Conservation (phyloP, 1,140 invertebrate species). For the Aphelenchoides fujianensis region DNA sequence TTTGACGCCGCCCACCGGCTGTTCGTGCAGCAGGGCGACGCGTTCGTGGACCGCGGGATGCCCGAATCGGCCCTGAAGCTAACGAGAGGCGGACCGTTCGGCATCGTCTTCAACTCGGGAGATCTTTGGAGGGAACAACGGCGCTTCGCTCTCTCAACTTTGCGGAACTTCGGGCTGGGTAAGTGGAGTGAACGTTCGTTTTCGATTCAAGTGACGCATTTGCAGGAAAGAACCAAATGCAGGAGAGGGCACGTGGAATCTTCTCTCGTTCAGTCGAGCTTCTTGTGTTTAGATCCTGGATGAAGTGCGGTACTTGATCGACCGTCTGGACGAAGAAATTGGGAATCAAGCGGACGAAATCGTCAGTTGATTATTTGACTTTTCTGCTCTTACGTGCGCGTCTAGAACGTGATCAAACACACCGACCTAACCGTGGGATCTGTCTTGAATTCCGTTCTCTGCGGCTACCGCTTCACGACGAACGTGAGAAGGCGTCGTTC, state of each 20-base stretch:
- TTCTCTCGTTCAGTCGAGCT: too few species aligned
- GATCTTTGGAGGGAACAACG: not conserved
- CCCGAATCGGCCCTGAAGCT: not conserved
- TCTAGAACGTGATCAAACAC: constrained; percentile 26
- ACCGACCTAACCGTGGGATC: constrained; percentile 38
- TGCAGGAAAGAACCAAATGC: not conserved
- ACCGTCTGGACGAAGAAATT: constrained; percentile 32
- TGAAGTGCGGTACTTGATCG: constrained; percentile 35
- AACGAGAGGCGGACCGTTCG: not conserved
- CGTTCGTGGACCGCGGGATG: constrained; percentile 9
- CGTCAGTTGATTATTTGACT: too few species aligned
- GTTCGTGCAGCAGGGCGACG: constrained; percentile 13
- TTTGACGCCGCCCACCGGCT: not conserved
- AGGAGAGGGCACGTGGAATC: not conserved
- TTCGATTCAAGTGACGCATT: not conserved
- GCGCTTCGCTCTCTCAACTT: not conserved
- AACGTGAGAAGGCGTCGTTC: not conserved
- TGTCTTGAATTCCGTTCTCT: constrained; percentile 39
- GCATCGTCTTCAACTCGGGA: constrained; percentile 1
- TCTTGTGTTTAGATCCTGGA: constrained; percentile 26
- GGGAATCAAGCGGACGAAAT: not conserved
- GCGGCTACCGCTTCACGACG: constrained; percentile 42
- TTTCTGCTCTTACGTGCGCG: too few species aligned
- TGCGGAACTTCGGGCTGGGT: not conserved
- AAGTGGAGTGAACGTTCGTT: not conserved